phyloP scores from a whole-genome alignment of 2,113 vertebrate species.

The Clarias magur region DNA sequence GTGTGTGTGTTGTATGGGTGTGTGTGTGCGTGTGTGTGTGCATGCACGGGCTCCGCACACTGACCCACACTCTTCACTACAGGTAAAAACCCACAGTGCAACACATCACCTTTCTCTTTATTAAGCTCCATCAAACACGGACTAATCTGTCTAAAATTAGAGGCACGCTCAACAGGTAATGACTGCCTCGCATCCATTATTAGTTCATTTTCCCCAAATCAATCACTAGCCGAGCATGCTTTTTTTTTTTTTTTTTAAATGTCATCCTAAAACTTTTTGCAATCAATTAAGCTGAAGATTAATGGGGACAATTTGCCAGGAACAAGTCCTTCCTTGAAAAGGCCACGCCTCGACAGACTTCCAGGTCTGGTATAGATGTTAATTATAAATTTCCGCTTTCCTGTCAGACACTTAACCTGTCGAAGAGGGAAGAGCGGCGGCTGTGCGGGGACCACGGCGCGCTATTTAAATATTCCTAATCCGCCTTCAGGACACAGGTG shows the following conservation, averaged over 20 bases:
- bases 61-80: neutral
- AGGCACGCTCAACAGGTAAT: conserved; percentile 69
- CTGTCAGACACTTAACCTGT: conserved; percentile 68
- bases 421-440: conserved; percentile 48
- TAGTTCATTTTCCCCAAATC: conserved; percentile 72
- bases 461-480: conserved; percentile 55
- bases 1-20: conserved; percentile 12
- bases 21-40: conserved; percentile 11
- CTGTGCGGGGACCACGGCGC: conserved; percentile 31
- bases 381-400: conserved; percentile 67
- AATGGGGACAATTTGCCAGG: conserved; percentile 79
- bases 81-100: conserved; percentile 41
- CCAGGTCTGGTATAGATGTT: conserved; percentile 63
- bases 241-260: conserved; percentile 79
- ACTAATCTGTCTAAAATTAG: conserved; percentile 78
- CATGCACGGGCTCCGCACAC: too few relatives aligned
- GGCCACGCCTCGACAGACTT: conserved; percentile 65
- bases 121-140: conserved; percentile 72
- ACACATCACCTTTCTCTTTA: conserved; percentile 62
- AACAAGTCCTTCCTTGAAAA: conserved; percentile 70
- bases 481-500: conserved; percentile 50
- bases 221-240: conserved; percentile 71
- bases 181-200: conserved; percentile 79
- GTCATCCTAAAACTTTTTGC: conserved; percentile 81
- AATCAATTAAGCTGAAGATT: conserved; percentile 82